Base-by-base conservation (phyloP, 2,888 invertebrate species). In the Antheraea assamensis region DNA sequence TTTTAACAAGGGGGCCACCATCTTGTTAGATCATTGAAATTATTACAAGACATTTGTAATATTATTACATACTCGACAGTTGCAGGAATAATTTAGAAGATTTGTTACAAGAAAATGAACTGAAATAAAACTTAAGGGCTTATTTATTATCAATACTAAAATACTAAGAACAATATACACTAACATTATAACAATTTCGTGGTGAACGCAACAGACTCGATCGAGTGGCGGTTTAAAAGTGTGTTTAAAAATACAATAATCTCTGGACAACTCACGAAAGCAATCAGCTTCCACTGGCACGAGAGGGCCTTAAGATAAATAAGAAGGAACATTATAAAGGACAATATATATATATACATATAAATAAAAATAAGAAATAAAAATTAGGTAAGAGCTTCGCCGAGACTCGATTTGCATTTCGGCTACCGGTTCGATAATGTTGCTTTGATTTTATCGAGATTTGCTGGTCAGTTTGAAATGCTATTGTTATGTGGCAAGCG, bases 251-350 rank as follows among this genome's bases (percentile, higher is more conserved):
- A 86, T 88, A 89, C 88, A 89, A 90, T 91, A 72, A 91, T 92
- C 90, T 87, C 79, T 77, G 76, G 77, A 80, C 82, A 80, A 83
- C 90, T 89, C 92, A 92, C 92, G 92, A 90, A 91, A 81, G 86
- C 92, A 92, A 92, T 92, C 92, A 92, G 82, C 81, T 83, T 55
- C 64, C 73, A 74, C 71, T n/a, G 71, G 71, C 74, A 74, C 74
- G 74, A 74, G 71, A 74, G 64, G 74, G 55, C 76, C 75, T 72
- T 73, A 76, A 79, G 76, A 82, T 82, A 81, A 79, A 82, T 79
- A 81, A 80, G 78, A 74, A 74, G 75, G 2, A 70, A 78, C 74
- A 74, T 74, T 77, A 76, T 76, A 78, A 80, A 52, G 75, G 80
- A 81, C 78, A 78, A 78, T 76, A 77, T 77, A 74, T 76, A 79